A percentile compares a stretch with the other conserved stretches of the same genome.
Conservation (phyloP, 2,797 vertebrate genomes). For the Natrix natrix region DNA sequence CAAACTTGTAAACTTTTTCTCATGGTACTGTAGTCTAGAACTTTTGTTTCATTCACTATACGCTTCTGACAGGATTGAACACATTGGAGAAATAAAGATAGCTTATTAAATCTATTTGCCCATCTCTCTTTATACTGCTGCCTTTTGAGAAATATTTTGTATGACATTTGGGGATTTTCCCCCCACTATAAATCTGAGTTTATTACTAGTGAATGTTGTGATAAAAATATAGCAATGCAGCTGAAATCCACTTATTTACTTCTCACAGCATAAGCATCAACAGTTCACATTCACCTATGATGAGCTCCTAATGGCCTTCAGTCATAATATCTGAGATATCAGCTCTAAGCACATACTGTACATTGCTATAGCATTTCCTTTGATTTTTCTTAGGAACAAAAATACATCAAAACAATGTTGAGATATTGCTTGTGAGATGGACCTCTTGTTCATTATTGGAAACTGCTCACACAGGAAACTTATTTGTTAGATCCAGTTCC, state of each 20-base stretch:
- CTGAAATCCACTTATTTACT: conserved; percentile 4
- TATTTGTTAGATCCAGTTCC: background rate
- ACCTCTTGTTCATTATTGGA: background rate
- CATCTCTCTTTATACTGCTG: conserved; percentile 21
- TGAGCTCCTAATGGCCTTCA: background rate
- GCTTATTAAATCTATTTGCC: conserved; percentile 28
- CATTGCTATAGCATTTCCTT: background rate
- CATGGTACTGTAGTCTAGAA: conserved; percentile 7
- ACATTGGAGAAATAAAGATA: conserved; percentile 32
- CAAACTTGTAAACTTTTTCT: conserved; percentile 1
- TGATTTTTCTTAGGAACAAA: background rate
- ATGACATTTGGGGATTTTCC: background rate
- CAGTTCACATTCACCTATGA: conserved; percentile 19
- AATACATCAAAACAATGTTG: background rate
- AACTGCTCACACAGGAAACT: background rate
- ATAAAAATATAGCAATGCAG: conserved; percentile 16
- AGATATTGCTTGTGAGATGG: background rate
- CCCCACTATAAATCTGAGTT: conserved; percentile 13
- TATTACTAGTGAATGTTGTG: conserved; percentile 21
- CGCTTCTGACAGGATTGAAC: conserved; percentile 8
- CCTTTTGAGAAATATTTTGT: conserved; percentile 26
- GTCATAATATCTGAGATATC: background rate
- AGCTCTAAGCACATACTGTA: background rate
- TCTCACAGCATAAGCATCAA: background rate
- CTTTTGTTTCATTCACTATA: conserved; percentile 19